These are phyloP conservation scores for Pelobates cultripes DNA, from an alignment of 2,797 vertebrate species.

Conservation along the genomic window DNA sequence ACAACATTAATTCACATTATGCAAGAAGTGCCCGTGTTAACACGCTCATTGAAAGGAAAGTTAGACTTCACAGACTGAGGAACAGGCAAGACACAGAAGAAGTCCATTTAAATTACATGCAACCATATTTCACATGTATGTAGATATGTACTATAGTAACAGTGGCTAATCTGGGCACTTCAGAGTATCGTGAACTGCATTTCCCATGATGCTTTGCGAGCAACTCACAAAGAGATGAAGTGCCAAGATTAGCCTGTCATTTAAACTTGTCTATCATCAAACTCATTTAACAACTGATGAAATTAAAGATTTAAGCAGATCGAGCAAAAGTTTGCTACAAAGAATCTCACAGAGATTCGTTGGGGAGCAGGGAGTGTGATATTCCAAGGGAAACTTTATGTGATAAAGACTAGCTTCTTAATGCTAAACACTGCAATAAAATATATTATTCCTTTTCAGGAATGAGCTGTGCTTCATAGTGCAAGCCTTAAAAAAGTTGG, in stretches of 20 bases:
- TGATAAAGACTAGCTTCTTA: not conserved
- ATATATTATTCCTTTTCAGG: too few species aligned
- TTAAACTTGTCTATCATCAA: too few species aligned
- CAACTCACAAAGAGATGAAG: not conserved
- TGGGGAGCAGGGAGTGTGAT: not conserved
- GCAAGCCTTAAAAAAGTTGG: too few species aligned
- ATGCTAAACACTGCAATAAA: too few species aligned
- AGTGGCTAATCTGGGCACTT: too few species aligned
- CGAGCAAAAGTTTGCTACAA: not conserved
- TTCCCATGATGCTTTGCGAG: too few species aligned
- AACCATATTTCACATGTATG: conserved; percentile 51
- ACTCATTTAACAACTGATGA: not conserved
- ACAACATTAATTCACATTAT: conserved; percentile 40
- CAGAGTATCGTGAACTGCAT: too few species aligned
- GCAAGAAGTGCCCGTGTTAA: conserved; percentile 13
- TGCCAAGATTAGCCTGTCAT: too few species aligned
- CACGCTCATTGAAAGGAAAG: conserved; percentile 16
- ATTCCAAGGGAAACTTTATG: not conserved
- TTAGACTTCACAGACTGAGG: conserved; percentile 12
- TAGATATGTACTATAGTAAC: not conserved
- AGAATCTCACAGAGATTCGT: not conserved
- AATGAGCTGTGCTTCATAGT: too few species aligned
- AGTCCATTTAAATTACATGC: conserved; percentile 1
- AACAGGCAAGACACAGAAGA: not conserved
- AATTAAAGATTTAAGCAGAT: not conserved